Percentiles rank a stretch among this genome's conserved stretches.
These are phyloP conservation scores for Eupithecia pulchellata DNA, from an alignment of 2,888 invertebrate species.

Conservation along the genomic window DNA sequence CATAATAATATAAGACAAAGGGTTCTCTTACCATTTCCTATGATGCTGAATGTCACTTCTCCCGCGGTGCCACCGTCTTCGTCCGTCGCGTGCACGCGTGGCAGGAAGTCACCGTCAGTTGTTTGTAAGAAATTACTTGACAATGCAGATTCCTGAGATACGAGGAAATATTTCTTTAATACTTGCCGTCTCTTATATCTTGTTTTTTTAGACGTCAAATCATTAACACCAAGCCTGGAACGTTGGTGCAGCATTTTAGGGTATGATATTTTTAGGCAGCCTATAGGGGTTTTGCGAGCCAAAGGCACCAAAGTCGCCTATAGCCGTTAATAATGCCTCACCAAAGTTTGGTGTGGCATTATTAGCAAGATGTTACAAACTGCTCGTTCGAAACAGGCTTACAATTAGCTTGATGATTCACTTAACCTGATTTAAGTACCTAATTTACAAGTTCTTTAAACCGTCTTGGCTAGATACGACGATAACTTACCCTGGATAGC, in stretches of 20 bases:
- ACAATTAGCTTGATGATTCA: not conserved
- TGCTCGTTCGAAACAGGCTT: not conserved
- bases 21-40: constrained; percentile 66
- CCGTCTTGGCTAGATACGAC: not conserved
- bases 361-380: not conserved
- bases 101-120: constrained; percentile 68
- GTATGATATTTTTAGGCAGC: not conserved
- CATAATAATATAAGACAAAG: no score
- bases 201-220: not conserved
- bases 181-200: not conserved
- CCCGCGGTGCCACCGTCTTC: constrained; percentile 85
- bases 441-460: not conserved
- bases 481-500: constrained; percentile 70
- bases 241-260: not conserved
- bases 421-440: not conserved
- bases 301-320: no score
- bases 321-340: no score
- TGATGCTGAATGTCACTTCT: constrained; percentile 75
- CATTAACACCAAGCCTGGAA: not conserved
- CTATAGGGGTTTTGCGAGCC: not conserved
- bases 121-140: constrained; percentile 60
- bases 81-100: constrained; percentile 80
- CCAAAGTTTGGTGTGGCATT: not conserved
- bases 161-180: not conserved
- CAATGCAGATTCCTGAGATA: constrained; percentile 65